A percentile compares a stretch with the other conserved stretches of the same genome.
These are phyloP conservation scores for Paratrypauchen microcephalus DNA, from an alignment of 2,797 vertebrate genomes.

Conservation along the genomic window DNA sequence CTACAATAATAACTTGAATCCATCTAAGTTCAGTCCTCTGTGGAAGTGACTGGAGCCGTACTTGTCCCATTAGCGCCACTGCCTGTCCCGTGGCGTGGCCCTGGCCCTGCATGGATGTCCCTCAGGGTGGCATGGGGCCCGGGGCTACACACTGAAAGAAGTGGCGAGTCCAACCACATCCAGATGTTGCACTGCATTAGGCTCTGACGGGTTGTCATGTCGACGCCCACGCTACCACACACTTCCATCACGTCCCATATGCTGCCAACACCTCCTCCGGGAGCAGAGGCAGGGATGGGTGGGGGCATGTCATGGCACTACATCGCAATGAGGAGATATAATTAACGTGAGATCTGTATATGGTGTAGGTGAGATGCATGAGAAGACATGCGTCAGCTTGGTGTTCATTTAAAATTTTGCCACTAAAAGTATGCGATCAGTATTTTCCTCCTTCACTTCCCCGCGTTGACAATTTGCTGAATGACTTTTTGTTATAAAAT, in stretches of 20 bases:
- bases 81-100: constrained; percentile 24
- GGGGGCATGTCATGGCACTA: constrained; percentile 21
- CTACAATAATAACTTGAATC: constrained; percentile 2
- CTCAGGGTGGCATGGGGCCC: constrained; percentile 53
- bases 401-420: neutral
- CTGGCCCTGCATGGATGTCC: constrained; percentile 38
- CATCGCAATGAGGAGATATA: constrained; percentile 24
- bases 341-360: constrained; percentile 10
- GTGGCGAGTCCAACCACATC: constrained; percentile 67
- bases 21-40: neutral
- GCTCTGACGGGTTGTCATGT: constrained; percentile 75
- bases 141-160: constrained; percentile 59
- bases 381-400: neutral
- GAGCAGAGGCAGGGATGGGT: constrained; percentile 10
- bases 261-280: constrained; percentile 64
- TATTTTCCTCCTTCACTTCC: no score
- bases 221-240: constrained; percentile 66
- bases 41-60: constrained; percentile 19
- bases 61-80: constrained; percentile 9
- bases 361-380: neutral
- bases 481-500: no score
- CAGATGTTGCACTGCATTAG: constrained; percentile 83
- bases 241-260: constrained; percentile 77
- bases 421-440: no score
- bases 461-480: no score